phyloP scores from a whole-genome alignment of 2,888 invertebrate species.

The Drosophila greeni region DNA sequence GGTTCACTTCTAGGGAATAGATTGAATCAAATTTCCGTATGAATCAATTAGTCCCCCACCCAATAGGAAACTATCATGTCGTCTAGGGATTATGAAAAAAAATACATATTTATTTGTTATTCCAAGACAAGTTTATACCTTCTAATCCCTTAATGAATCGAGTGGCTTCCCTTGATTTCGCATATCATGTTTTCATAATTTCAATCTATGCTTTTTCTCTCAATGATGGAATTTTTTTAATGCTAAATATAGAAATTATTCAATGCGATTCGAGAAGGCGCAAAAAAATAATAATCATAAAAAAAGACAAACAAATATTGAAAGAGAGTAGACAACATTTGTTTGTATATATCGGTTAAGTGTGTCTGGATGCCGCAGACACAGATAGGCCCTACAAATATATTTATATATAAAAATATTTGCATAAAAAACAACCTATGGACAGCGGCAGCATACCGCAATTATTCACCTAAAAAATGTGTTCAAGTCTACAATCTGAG shows the following conservation, averaged over 20 bases:
- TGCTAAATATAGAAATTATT: slow-evolving; percentile 73
- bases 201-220: slow-evolving; percentile 41
- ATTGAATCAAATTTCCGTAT: slow-evolving; percentile 11
- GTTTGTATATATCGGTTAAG: slow-evolving; percentile 42
- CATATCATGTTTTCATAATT: slow-evolving; percentile 43
- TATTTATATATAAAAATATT: slow-evolving; percentile 49
- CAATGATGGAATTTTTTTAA: slow-evolving; percentile 53
- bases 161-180: slow-evolving; percentile 15
- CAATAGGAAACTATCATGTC: not conserved
- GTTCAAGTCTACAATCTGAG: slow-evolving; percentile 59
- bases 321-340: slow-evolving; percentile 48
- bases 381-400: slow-evolving; percentile 24
- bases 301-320: slow-evolving; percentile 33
- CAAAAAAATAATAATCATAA: slow-evolving; percentile 31
- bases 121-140: not conserved
- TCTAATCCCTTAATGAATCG: slow-evolving; percentile 29
- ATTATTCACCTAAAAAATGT: slow-evolving; percentile 60
- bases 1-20: not conserved
- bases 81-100: not conserved
- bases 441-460: slow-evolving; percentile 51
- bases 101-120: not conserved
- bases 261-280: slow-evolving; percentile 53
- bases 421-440: slow-evolving; percentile 39
- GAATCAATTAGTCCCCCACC: slow-evolving; percentile 3
- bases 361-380: slow-evolving; percentile 41